phyloP scores from a whole-genome alignment of 1,140 invertebrate species.

The Lysiphlebus fabarum region DNA sequence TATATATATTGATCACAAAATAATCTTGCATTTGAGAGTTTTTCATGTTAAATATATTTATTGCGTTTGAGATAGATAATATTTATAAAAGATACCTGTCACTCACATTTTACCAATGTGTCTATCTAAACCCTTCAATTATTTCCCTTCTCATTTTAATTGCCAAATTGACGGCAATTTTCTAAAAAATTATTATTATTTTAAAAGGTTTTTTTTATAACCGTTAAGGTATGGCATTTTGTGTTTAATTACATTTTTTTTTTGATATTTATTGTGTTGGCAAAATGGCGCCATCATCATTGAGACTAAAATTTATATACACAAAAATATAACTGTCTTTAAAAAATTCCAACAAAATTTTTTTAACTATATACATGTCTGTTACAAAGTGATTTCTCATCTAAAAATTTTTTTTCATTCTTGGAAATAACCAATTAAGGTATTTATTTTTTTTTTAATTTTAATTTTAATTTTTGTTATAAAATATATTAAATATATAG shows the following conservation, averaged over 20 bases:
- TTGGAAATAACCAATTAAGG: slow-evolving; percentile 22
- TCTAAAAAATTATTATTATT: slow-evolving; percentile 30
- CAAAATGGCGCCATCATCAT: too few species aligned
- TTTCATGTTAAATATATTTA: too few species aligned
- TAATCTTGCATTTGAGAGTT: too few species aligned
- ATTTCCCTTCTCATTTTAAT: slow-evolving; percentile 52
- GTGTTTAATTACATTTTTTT: slow-evolving; percentile 28
- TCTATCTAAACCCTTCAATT: slow-evolving; percentile 51
- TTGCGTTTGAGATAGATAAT: slow-evolving; percentile 48
- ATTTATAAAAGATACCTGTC: slow-evolving; percentile 40
- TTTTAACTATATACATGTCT: too few species aligned
- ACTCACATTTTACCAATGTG: slow-evolving; percentile 47
- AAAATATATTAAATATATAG: too few species aligned
- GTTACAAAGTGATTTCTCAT: too few species aligned
- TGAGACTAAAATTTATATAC: too few species aligned
- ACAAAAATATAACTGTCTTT: too few species aligned
- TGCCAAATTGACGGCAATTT: slow-evolving; percentile 57
- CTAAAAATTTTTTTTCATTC: slow-evolving; percentile 19
- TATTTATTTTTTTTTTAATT: too few species aligned
- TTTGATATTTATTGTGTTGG: slow-evolving; percentile 43
- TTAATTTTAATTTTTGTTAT: too few species aligned
- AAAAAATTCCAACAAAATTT: too few species aligned
- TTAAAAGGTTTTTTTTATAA: background rate
- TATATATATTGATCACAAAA: background rate
- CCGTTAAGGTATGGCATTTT: background rate